Evolutionary conservation across 2,888 invertebrate genomes (phyloP).

Genomic region (Caenorhabditis doughertyi): DNA sequence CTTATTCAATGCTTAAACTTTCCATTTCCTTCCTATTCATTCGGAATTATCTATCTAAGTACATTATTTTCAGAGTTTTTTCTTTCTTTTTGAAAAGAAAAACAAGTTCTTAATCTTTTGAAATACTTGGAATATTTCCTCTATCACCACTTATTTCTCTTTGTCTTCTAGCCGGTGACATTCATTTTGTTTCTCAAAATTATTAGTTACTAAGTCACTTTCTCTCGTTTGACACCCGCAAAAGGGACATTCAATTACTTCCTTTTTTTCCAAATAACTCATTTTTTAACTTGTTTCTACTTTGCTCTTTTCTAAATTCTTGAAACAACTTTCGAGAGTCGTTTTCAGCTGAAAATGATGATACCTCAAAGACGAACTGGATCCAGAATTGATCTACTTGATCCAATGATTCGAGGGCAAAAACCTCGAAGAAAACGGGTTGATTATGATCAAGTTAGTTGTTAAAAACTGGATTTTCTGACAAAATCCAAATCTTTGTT

Average conservation of each 20-base stretch:
- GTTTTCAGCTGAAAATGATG: slow-evolving; percentile 18
- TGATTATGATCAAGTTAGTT: slow-evolving; percentile 62
- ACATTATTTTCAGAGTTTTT: not conserved
- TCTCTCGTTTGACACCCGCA: slow-evolving; percentile 31
- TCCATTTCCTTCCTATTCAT: slow-evolving; percentile 12
- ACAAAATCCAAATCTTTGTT: too few species aligned
- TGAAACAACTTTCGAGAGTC: too few species aligned
- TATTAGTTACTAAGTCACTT: slow-evolving; percentile 4
- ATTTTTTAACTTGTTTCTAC: slow-evolving; percentile 7
- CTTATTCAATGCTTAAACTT: not conserved
- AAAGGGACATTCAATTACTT: slow-evolving; percentile 29
- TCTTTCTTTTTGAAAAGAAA: not conserved
- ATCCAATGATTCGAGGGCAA: slow-evolving; percentile 54
- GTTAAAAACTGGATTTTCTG: not conserved
- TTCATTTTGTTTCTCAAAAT: slow-evolving; percentile 11
- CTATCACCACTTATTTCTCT: not conserved
- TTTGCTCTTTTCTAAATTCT: slow-evolving; percentile 21
- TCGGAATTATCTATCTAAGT: too few species aligned
- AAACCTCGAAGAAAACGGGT: slow-evolving; percentile 44
- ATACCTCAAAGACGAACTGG: slow-evolving; percentile 34
- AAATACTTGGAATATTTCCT: not conserved
- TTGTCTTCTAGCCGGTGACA: not conserved
- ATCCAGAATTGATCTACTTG: slow-evolving; percentile 48
- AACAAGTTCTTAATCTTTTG: not conserved
- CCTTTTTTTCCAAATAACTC: not conserved